These are phyloP conservation scores for Atta colombica DNA, from an alignment of 1,140 invertebrate genomes.

Conservation along the genomic window DNA sequence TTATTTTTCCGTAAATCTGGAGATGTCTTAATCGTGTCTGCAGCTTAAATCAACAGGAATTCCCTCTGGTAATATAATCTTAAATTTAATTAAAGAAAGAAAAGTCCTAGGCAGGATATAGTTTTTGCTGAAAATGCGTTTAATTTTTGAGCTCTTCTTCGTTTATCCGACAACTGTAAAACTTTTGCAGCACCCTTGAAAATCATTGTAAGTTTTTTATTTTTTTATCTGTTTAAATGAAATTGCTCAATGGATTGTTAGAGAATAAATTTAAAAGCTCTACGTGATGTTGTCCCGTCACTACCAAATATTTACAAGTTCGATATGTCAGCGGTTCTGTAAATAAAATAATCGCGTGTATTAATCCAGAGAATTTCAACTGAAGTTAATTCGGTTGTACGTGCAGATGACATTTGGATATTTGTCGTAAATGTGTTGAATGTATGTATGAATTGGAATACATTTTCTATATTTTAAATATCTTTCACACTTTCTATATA, in stretches of 20 bases:
- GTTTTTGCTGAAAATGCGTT: not conserved
- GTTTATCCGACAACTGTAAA: constrained; percentile 10
- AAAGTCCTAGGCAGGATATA: not conserved
- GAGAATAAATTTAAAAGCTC: constrained; percentile 39
- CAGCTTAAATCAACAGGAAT: constrained; percentile 19
- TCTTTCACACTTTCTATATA: not conserved
- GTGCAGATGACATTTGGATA: constrained; percentile 34
- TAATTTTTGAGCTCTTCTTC: not conserved
- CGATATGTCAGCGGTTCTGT: constrained; percentile 18
- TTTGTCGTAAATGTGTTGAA: constrained; percentile 25
- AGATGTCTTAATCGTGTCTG: constrained; percentile 39
- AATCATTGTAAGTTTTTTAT: not conserved
- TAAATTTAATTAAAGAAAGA: constrained; percentile 41
- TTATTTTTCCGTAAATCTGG: constrained; percentile 7
- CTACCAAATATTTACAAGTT: constrained; percentile 43
- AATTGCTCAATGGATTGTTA: not conserved
- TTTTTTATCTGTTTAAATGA: constrained; percentile 26
- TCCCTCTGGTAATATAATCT: constrained; percentile 16
- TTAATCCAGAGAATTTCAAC: constrained; percentile 45
- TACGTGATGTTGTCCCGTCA: not conserved
- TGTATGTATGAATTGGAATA: not conserved
- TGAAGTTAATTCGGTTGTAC: constrained; percentile 41
- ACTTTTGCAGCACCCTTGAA: not conserved
- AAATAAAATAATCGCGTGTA: constrained; percentile 55
- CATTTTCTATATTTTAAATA: not conserved